phyloP scores from a whole-genome alignment of 2,888 invertebrate species.

The Oasisia sp. region DNA sequence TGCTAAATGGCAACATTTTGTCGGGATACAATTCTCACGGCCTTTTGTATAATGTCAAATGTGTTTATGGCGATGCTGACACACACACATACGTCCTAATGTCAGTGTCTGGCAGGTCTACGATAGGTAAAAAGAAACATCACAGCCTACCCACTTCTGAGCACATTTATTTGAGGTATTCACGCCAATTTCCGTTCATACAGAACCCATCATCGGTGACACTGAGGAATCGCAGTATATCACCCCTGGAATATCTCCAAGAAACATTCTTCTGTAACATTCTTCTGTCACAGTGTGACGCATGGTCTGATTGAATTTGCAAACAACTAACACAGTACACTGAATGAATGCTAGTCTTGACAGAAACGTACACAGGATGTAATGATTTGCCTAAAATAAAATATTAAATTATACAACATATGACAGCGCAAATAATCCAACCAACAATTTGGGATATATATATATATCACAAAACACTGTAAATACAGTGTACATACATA shows the following conservation, averaged over 20 bases:
- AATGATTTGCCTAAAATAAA: neutral
- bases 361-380: neutral
- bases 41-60: too few species aligned
- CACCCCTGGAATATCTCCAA: too few species aligned
- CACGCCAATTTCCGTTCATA: neutral
- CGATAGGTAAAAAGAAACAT: neutral
- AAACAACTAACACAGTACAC: neutral
- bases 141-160: neutral
- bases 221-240: too few species aligned
- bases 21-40: too few species aligned
- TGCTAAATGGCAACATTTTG: too few species aligned
- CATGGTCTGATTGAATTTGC: too few species aligned
- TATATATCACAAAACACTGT: neutral
- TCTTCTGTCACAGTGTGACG: too few species aligned
- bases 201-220: neutral
- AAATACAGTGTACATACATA: neutral
- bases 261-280: too few species aligned
- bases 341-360: neutral
- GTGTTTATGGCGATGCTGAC: too few species aligned
- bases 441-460: neutral
- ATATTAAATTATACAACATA: neutral
- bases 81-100: too few species aligned
- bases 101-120: too few species aligned
- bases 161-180: constrained; percentile 13
- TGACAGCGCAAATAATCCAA: neutral